Percentiles rank a stretch among this genome's conserved stretches.
Conservation (phyloP, 2,888 invertebrate species). For the Opisthograptis luteolata region DNA sequence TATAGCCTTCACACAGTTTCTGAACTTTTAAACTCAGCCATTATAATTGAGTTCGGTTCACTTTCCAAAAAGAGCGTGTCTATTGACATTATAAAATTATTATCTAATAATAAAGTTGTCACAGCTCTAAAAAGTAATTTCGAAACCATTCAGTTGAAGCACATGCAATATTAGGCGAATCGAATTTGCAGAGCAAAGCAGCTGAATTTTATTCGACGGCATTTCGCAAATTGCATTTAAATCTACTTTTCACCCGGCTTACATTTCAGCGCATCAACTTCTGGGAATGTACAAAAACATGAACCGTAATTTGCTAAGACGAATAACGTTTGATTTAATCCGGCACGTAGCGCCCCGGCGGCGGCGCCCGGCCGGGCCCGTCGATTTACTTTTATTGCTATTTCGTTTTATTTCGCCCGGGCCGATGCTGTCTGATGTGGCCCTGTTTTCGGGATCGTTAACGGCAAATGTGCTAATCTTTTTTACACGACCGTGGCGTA, state of each 20-base stretch:
- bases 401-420: constrained; percentile 76
- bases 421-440: constrained; percentile 69
- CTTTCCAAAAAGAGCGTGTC: constrained; percentile 6
- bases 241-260: constrained; percentile 61
- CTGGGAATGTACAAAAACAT: constrained; percentile 71
- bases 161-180: constrained; percentile 21
- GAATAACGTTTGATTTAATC: constrained; percentile 83
- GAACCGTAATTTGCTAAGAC: constrained; percentile 81
- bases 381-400: constrained; percentile 82
- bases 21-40: constrained; percentile 22
- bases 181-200: constrained; percentile 30
- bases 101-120: too few species aligned
- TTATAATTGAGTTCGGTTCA: constrained; percentile 24
- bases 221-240: constrained; percentile 62
- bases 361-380: constrained; percentile 61
- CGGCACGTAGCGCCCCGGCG: constrained; percentile 72
- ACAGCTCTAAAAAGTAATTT: neutral
- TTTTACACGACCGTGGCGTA: constrained; percentile 69
- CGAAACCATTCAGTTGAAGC: constrained; percentile 17
- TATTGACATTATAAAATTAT: too few species aligned
- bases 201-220: constrained; percentile 47
- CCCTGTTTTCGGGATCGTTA: constrained; percentile 80
- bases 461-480: constrained; percentile 81
- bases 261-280: constrained; percentile 67
- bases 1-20: constrained; percentile 16